A percentile compares a stretch with the other conserved stretches of the same genome.
Evolutionary conservation across 2,888 invertebrate genomes (phyloP).

Genomic region (Ophion ellenae): DNA sequence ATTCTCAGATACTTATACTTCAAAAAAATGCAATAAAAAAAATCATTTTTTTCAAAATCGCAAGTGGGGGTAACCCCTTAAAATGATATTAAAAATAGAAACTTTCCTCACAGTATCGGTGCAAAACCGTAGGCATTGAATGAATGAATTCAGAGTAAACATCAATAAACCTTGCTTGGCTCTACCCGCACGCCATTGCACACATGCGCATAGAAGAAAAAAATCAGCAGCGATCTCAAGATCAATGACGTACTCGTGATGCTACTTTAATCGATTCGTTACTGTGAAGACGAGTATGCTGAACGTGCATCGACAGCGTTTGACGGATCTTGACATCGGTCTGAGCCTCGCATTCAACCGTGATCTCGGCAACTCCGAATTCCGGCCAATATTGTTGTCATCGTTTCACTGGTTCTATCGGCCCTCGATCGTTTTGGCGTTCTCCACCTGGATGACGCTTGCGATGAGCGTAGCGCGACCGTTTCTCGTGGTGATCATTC

Average conservation of each 20-base stretch:
- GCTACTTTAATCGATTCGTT: not conserved
- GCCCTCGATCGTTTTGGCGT: constrained; percentile 23
- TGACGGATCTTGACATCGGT: constrained; percentile 19
- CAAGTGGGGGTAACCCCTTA: too few relatives aligned
- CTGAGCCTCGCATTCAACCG: constrained; percentile 9
- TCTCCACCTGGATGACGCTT: constrained; percentile 18
- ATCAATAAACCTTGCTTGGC: too few relatives aligned
- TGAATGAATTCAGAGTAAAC: too few relatives aligned
- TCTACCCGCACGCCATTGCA: too few relatives aligned
- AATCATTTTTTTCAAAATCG: too few relatives aligned
- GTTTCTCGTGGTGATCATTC: constrained; percentile 30
- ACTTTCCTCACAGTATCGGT: too few relatives aligned
- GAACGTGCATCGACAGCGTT: constrained; percentile 27
- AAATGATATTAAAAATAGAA: too few relatives aligned
- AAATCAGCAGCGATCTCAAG: not conserved
- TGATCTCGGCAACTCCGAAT: constrained; percentile 17
- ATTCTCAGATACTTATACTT: too few relatives aligned
- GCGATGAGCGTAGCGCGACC: constrained; percentile 38
- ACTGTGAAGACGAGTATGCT: constrained; percentile 10
- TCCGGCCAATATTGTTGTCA: constrained; percentile 29
- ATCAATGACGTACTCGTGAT: not conserved
- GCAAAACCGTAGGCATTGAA: too few relatives aligned
- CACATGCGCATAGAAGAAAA: not conserved
- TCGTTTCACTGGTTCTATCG: constrained; percentile 25
- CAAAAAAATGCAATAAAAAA: too few relatives aligned